These are phyloP conservation scores for Helogale parvula DNA, from an alignment of 2,113 vertebrate species.

Conservation along the genomic window DNA sequence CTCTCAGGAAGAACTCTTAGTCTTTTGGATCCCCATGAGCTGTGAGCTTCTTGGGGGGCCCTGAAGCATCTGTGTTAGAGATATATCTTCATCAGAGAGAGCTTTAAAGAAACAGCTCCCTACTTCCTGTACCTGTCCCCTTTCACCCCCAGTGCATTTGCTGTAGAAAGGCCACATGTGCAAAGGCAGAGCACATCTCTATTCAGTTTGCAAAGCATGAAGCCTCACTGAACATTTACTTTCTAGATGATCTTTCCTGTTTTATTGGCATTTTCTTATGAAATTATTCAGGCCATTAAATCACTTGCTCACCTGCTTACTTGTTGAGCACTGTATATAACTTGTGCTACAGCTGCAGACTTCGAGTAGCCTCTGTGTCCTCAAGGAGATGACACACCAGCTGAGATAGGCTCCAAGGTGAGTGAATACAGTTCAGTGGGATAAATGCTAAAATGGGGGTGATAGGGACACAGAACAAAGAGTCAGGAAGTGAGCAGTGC, in stretches of 20 bases:
- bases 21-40: background rate
- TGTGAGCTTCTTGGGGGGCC: background rate
- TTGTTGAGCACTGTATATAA: background rate
- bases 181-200: background rate
- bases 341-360: background rate
- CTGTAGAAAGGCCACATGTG: background rate
- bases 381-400: background rate
- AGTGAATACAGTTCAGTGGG: background rate
- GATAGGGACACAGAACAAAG: background rate
- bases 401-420: background rate
- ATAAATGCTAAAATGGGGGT: background rate
- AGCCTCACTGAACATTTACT: background rate
- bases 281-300: background rate
- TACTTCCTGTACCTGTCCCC: background rate
- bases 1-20: background rate
- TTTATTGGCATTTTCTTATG: background rate
- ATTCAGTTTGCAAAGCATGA: background rate
- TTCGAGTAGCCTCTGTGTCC: background rate
- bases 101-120: background rate
- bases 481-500: background rate
- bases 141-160: background rate
- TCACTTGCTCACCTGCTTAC: slow-evolving; percentile 9
- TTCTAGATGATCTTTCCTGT: background rate
- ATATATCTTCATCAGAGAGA: background rate
- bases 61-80: background rate